Conservation (phyloP, 2,888 invertebrate species). For the Dermolepida albohirtum region DNA sequence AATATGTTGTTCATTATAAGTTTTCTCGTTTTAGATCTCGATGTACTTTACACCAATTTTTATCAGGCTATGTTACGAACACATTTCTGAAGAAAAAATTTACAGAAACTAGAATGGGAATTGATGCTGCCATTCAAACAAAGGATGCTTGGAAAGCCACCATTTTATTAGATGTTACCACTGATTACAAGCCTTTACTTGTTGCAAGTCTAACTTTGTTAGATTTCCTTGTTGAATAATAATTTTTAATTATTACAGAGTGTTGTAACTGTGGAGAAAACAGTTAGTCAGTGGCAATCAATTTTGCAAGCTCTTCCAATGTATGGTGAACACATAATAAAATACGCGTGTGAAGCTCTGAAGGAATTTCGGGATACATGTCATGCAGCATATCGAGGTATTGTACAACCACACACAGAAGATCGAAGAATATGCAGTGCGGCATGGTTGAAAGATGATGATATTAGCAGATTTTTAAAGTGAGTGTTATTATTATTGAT, state of each 20-base stretch:
- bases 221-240: neutral
- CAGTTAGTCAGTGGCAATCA: constrained; percentile 74
- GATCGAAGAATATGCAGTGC: constrained; percentile 85
- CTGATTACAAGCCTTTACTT: constrained; percentile 74
- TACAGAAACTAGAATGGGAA: constrained; percentile 71
- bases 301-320: constrained; percentile 79
- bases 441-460: constrained; percentile 93
- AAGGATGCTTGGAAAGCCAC: constrained; percentile 85
- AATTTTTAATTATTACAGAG: constrained; percentile 67
- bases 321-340: constrained; percentile 80
- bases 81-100: constrained; percentile 86
- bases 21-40: constrained; percentile 66
- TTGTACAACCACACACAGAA: constrained; percentile 82
- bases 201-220: constrained; percentile 64
- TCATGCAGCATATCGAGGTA: constrained; percentile 78
- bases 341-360: constrained; percentile 77
- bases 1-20: constrained; percentile 4
- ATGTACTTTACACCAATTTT: constrained; percentile 84
- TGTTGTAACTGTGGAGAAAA: constrained; percentile 77
- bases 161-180: constrained; percentile 76
- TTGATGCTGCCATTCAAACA: constrained; percentile 79
- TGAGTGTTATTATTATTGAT: constrained; percentile 57
- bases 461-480: constrained; percentile 93
- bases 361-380: constrained; percentile 82
- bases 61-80: constrained; percentile 88